Percentiles rank a stretch among this genome's conserved stretches.
Evolutionary conservation across 2,797 vertebrate genomes (phyloP).

Genomic region (Loris lydekkerianus): DNA sequence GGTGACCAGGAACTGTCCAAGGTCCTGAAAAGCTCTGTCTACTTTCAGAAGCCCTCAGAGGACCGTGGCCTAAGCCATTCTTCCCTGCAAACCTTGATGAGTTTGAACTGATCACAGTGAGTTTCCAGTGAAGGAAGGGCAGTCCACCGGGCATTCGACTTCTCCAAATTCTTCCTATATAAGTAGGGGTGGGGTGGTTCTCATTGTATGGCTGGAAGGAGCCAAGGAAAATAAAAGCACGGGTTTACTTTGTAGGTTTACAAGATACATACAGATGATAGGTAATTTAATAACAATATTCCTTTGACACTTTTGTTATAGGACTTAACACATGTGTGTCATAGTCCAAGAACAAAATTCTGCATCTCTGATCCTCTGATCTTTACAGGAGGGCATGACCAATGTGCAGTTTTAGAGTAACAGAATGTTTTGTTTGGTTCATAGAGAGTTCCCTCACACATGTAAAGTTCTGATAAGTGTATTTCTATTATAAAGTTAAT

Average conservation of each 20-base stretch:
- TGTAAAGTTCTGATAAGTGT: background rate
- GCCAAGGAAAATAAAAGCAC: background rate
- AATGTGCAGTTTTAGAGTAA: background rate
- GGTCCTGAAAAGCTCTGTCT: conserved; percentile 74
- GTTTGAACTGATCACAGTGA: background rate
- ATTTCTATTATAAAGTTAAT: background rate
- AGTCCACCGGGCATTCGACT: background rate
- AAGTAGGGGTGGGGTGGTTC: background rate
- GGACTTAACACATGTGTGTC: background rate
- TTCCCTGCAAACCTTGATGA: background rate
- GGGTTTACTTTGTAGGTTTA: background rate
- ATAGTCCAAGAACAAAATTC: background rate
- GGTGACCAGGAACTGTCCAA: conserved; percentile 69
- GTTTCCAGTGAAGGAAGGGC: background rate
- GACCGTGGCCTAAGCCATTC: no score
- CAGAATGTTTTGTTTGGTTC: background rate
- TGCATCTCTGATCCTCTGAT: background rate
- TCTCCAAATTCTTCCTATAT: background rate
- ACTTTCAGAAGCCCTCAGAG: background rate
- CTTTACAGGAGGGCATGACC: background rate
- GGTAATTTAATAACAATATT: background rate
- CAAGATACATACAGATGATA: background rate
- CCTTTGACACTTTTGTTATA: background rate
- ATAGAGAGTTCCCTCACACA: background rate
- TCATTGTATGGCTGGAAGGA: background rate